phyloP scores from a whole-genome alignment of 2,888 invertebrate species.

The Clunio marinus region DNA sequence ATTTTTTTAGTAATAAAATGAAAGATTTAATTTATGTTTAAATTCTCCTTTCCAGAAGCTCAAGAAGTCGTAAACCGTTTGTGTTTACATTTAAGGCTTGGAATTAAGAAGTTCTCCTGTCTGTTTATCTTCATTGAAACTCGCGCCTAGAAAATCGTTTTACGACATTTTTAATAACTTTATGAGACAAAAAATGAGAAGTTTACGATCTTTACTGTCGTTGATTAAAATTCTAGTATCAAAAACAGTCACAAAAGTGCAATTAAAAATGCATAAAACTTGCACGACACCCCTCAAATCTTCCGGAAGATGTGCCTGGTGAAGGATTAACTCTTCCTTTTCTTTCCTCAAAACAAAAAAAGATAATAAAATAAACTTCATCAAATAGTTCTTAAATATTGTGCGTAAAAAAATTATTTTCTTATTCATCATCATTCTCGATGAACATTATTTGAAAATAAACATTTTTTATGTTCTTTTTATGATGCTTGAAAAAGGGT shows the following conservation, averaged over 20 bases:
- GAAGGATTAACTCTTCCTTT: background rate
- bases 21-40: background rate
- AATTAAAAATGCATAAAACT: slow-evolving; percentile 38
- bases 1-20: background rate
- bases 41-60: background rate
- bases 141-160: slow-evolving; percentile 31
- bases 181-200: background rate
- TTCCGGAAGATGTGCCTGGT: background rate
- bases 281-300: background rate
- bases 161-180: slow-evolving; percentile 29
- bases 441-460: slow-evolving; percentile 1
- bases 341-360: slow-evolving; percentile 1
- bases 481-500: slow-evolving; percentile 32
- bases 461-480: slow-evolving; percentile 25
- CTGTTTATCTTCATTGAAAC: background rate
- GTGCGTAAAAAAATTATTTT: slow-evolving; percentile 7
- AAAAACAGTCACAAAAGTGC: slow-evolving; percentile 32
- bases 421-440: slow-evolving; percentile 3
- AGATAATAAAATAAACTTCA: slow-evolving; percentile 26
- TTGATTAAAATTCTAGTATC: slow-evolving; percentile 32
- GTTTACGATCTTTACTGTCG: slow-evolving; percentile 19
- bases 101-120: too few species aligned
- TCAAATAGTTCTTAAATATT: slow-evolving; percentile 33
- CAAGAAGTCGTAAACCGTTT: background rate
- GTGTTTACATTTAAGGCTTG: too few species aligned